phyloP scores from a whole-genome alignment of 2,113 vertebrate species.

The Okapia johnstoni region DNA sequence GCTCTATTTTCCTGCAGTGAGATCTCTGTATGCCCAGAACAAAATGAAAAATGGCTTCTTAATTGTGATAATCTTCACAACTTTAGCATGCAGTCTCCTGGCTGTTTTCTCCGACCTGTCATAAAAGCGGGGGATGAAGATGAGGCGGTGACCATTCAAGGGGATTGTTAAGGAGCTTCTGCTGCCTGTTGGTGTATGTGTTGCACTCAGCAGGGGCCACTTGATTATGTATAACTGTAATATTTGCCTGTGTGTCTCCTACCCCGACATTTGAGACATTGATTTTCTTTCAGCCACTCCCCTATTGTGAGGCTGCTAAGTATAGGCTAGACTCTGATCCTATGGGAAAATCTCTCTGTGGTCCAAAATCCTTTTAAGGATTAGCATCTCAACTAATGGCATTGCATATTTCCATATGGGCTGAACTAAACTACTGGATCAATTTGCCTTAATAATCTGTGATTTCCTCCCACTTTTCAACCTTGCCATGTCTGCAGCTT shows the following conservation, averaged over 20 bases:
- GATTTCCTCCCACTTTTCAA: neutral
- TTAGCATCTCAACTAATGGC: neutral
- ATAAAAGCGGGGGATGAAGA: neutral
- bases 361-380: neutral
- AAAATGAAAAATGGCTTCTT: neutral
- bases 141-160: neutral
- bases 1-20: neutral
- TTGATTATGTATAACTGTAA: constrained; percentile 1
- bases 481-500: neutral
- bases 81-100: neutral
- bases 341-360: neutral
- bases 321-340: neutral
- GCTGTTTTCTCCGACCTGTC: neutral
- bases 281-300: neutral
- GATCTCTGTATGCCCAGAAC: neutral
- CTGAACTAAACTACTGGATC: neutral
- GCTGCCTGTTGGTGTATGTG: neutral
- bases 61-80: neutral
- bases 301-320: neutral
- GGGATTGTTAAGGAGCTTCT: neutral
- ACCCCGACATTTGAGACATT: neutral
- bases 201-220: neutral
- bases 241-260: neutral
- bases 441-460: neutral
- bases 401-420: neutral